Evolutionary conservation across 1,140 invertebrate species (phyloP), one percentile per base, ranked within the genome.

Genomic region (Globodera rostochiensis): DNA sequence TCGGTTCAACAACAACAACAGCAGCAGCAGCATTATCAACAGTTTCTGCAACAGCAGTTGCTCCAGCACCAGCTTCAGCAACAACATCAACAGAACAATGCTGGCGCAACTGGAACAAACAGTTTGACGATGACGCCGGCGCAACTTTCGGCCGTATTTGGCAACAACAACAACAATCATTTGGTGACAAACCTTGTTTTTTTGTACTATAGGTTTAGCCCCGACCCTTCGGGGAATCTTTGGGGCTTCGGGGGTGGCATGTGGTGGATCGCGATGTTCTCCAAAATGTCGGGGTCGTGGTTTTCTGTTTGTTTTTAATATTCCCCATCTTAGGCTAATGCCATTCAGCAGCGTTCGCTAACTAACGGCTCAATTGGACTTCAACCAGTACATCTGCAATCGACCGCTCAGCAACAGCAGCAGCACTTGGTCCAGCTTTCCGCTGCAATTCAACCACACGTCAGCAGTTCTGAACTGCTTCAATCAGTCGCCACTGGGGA

Each of bases 341-440:
- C 50, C 50, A 53, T 15, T 15, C 15, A 60, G 15, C 69, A 71
- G 6, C 69, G 69, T 6, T 6, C 69, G 46, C 19, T 71, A 21
- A 19, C 69, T 4, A 47, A 47, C 46, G 69, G 69, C 69, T 9
- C 69, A 21, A n/a, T 36, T 9, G 25, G 13, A 8, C 6, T 47
- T 71, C 69, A 47, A 36, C 9, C 69, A 71, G 69, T 71, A 15
- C 74, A 60, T 13, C 66, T 11, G 1, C 53, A 60, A 15, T 50
- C 9, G 1, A 7, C 6, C 5, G 74, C 47, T 13, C 79, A 79
- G 64, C 80, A 66, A 50, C 25, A 64, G 80, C 64, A 69, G 13
- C 36, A 53, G 8, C 78, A 79, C 8, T 49, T 84, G 21, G 84
- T 83, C 45, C 83, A 84, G 69, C 64, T 81, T 15, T 60, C 80